These are phyloP conservation scores for Dryococelus australis DNA, from an alignment of 2,888 invertebrate species.

Conservation along the genomic window DNA sequence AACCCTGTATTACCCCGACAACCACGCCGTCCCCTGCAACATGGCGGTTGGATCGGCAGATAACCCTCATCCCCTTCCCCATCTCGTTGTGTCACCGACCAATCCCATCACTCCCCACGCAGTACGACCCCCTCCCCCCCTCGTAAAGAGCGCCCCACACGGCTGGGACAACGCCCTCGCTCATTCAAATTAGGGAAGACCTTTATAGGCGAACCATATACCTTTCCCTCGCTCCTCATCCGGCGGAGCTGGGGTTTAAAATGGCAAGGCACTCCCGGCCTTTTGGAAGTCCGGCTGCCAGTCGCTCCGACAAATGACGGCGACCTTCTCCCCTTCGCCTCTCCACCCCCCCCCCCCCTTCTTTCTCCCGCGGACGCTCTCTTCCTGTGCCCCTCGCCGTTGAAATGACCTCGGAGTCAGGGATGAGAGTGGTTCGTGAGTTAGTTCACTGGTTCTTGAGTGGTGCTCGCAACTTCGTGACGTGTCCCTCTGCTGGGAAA, in stretches of 20 bases:
- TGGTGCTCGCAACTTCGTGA: too few relatives aligned
- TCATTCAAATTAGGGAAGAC: conserved; percentile 2
- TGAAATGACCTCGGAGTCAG: too few relatives aligned
- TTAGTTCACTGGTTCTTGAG: too few relatives aligned
- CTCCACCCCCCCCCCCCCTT: too few relatives aligned
- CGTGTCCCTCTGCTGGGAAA: too few relatives aligned
- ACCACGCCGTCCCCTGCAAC: not conserved
- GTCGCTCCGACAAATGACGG: not conserved
- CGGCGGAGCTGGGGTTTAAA: not conserved
- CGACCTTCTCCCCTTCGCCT: too few relatives aligned
- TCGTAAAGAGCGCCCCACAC: not conserved
- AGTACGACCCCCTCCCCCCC: not conserved
- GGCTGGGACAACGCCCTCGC: not conserved
- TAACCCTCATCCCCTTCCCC: not conserved
- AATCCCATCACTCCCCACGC: conserved; percentile 1
- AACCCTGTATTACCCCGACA: not conserved
- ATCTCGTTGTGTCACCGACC: not conserved
- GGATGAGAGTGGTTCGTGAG: too few relatives aligned
- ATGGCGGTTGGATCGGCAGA: conserved; percentile 5
- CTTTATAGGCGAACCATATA: not conserved
- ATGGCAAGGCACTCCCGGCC: not conserved
- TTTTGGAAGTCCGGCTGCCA: not conserved
- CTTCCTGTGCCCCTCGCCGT: too few relatives aligned
- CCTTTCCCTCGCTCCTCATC: not conserved
- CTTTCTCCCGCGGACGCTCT: too few relatives aligned